Evolutionary conservation across 2,888 invertebrate genomes (phyloP).

Genomic region (Pristionchus arcanus): DNA sequence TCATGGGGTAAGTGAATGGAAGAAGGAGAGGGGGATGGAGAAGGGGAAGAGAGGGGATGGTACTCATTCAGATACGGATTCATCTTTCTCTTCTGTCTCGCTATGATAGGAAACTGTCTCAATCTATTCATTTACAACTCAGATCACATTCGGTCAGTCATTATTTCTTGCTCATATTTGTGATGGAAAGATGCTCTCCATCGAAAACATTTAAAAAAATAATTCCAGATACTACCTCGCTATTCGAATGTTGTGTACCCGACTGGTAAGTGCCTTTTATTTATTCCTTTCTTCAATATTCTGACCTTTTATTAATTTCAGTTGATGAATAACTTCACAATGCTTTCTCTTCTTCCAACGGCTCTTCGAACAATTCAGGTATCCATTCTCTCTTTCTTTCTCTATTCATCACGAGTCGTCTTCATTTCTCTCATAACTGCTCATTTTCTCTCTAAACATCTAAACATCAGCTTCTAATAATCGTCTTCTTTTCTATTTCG

Average conservation of each 20-base stretch:
- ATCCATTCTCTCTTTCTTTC: background rate
- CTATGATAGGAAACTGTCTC: slow-evolving; percentile 73
- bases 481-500: background rate
- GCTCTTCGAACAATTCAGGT: slow-evolving; percentile 67
- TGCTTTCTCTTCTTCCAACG: slow-evolving; percentile 73
- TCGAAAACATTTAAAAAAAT: background rate
- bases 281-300: background rate
- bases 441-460: background rate
- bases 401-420: background rate
- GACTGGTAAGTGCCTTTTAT: slow-evolving; percentile 64
- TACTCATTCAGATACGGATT: slow-evolving; percentile 67
- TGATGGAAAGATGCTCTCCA: background rate
- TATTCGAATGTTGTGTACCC: slow-evolving; percentile 76
- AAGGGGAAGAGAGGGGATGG: background rate
- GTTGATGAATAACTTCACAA: slow-evolving; percentile 74
- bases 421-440: background rate
- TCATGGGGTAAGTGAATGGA: slow-evolving; percentile 63
- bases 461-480: background rate
- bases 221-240: slow-evolving; percentile 73
- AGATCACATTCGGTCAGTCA: slow-evolving; percentile 65
- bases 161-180: background rate
- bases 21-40: background rate
- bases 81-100: slow-evolving; percentile 72
- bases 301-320: slow-evolving; percentile 53
- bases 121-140: slow-evolving; percentile 76